Evolutionary conservation across 2,797 vertebrate genomes (phyloP).

Genomic region (Triplophysa yarkandensis): DNA sequence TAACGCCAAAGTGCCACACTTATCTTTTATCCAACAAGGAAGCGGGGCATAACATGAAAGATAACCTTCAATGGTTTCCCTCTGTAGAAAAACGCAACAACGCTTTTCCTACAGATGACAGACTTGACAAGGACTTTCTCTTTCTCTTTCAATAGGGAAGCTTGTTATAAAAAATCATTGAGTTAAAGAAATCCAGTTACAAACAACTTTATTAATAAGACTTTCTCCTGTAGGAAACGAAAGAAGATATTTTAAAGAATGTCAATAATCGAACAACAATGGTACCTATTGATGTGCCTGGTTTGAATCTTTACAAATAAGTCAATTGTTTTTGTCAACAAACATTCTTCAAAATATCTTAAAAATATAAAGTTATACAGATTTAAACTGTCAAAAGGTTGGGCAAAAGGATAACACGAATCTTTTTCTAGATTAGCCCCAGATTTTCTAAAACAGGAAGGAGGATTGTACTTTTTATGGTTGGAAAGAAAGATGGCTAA

Average conservation of each 20-base stretch:
- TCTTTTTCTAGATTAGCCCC: too few relatives aligned
- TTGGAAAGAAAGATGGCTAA: neutral
- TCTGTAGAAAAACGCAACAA: constrained; percentile 13
- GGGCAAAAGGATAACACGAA: too few relatives aligned
- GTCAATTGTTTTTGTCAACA: too few relatives aligned
- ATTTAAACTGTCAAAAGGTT: too few relatives aligned
- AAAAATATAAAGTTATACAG: too few relatives aligned
- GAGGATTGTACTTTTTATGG: neutral
- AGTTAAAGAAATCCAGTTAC: neutral
- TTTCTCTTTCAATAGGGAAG: neutral
- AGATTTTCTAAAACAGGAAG: neutral
- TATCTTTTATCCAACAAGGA: constrained; percentile 50
- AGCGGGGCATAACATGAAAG: constrained; percentile 43
- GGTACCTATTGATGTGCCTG: too few relatives aligned
- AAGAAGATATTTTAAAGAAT: too few relatives aligned
- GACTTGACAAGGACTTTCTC: neutral
- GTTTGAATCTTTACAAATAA: too few relatives aligned
- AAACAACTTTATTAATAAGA: too few relatives aligned
- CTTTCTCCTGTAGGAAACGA: too few relatives aligned
- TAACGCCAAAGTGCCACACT: constrained; percentile 14
- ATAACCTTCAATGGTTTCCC: constrained; percentile 51
- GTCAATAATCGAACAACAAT: too few relatives aligned
- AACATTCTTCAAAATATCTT: too few relatives aligned
- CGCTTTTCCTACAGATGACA: neutral
- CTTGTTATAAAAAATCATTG: neutral